Percentiles rank a stretch among this genome's conserved stretches.
phyloP scores from a whole-genome alignment of 2,113 vertebrate species.

The Colinus virginianus region DNA sequence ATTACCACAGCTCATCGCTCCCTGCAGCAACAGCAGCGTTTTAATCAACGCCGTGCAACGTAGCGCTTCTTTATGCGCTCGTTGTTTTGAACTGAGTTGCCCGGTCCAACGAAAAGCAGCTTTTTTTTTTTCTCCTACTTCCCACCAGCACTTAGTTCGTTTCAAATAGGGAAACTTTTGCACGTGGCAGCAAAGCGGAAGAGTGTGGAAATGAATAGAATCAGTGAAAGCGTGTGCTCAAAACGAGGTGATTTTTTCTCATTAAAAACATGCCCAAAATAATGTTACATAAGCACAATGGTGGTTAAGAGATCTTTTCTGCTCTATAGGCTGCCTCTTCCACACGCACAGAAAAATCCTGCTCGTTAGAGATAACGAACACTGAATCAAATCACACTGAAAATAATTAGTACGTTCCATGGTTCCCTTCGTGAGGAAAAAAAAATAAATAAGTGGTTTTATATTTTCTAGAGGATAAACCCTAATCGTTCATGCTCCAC shows the following conservation, averaged over 20 bases:
- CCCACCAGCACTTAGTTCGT: not conserved
- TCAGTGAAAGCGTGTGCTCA: not conserved
- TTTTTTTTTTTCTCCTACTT: not conserved
- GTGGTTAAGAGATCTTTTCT: not conserved
- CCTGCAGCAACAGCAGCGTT: not conserved
- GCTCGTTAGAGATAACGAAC: not conserved
- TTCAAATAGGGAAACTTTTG: not conserved
- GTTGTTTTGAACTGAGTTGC: not conserved
- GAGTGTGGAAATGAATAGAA: not conserved
- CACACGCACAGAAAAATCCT: not conserved
- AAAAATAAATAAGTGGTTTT: no score
- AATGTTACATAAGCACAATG: not conserved
- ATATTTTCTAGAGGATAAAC: no score
- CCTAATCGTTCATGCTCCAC: not conserved
- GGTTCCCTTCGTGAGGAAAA: not conserved
- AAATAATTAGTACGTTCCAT: not conserved
- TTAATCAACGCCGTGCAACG: not conserved
- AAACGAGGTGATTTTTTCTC: not conserved
- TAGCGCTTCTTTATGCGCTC: not conserved
- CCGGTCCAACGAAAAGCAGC: not conserved
- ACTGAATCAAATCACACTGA: not conserved
- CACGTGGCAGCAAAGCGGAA: not conserved
- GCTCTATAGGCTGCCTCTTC: not conserved
- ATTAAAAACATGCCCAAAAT: not conserved
- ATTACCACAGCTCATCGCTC: not conserved